Evolutionary conservation across 23 tunicate genomes (phyloP).

Genomic region (Diplosoma virens): DNA sequence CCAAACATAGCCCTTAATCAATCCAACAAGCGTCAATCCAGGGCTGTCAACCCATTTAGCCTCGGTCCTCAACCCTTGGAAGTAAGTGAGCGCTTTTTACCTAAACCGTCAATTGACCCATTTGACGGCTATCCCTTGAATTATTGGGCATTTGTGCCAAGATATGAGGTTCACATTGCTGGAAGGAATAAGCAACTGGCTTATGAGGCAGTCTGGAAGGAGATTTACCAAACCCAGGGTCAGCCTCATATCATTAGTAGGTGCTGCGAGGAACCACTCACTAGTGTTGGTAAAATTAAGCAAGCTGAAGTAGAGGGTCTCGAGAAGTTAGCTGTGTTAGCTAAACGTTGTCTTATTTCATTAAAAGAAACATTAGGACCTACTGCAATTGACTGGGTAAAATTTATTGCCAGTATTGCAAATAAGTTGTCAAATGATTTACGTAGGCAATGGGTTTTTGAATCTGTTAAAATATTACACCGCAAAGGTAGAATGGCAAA

Average conservation of each 20-base stretch:
- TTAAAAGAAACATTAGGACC: neutral
- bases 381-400: neutral
- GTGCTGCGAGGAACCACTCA: neutral
- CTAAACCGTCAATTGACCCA: neutral
- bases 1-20: neutral
- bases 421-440: neutral
- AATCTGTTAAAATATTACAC: neutral
- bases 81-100: slow-evolving; percentile 21
- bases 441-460: neutral
- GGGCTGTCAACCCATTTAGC: neutral
- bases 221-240: slow-evolving; percentile 1
- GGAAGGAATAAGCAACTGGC: neutral
- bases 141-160: slow-evolving; percentile 13
- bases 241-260: slow-evolving; percentile 8
- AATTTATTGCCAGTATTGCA: slow-evolving; percentile 2
- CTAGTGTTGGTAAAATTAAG: neutral
- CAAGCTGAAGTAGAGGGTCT: neutral
- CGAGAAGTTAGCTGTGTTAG: neutral
- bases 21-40: neutral
- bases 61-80: neutral
- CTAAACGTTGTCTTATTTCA: neutral
- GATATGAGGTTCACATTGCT: slow-evolving; percentile 16
- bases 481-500: neutral
- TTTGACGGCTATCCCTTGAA: slow-evolving; percentile 26
- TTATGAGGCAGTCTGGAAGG: neutral